phyloP scores from a whole-genome alignment of 1,140 invertebrate species.

The Eumaeus atala region DNA sequence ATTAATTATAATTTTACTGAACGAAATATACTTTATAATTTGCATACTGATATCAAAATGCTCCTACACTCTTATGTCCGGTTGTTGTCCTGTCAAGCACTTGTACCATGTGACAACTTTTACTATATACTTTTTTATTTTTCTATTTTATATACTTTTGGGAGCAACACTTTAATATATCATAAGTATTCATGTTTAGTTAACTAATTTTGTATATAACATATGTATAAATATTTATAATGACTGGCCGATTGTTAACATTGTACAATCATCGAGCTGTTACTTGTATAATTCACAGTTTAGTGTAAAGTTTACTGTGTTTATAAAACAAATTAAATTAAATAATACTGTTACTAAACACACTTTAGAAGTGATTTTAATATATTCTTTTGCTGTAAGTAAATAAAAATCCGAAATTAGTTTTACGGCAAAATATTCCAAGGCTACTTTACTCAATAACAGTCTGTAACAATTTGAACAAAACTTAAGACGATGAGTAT shows the following conservation, averaged over 20 bases:
- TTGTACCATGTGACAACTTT: slow-evolving; percentile 29
- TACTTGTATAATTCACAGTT: too few relatives aligned
- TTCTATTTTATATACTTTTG: slow-evolving; percentile 32
- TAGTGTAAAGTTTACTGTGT: too few relatives aligned
- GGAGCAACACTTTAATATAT: slow-evolving; percentile 65
- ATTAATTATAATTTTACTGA: too few relatives aligned
- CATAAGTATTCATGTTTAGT: slow-evolving; percentile 60
- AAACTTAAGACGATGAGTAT: too few relatives aligned
- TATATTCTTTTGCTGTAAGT: too few relatives aligned
- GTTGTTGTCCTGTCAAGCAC: slow-evolving; percentile 21
- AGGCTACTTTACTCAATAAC: too few relatives aligned
- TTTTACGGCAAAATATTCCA: too few relatives aligned
- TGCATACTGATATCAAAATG: neutral
- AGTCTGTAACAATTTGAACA: too few relatives aligned
- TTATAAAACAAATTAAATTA: too few relatives aligned
- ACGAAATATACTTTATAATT: neutral
- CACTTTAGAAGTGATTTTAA: too few relatives aligned
- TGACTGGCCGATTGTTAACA: slow-evolving; percentile 55
- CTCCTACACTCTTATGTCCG: neutral
- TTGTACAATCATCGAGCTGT: slow-evolving; percentile 38
- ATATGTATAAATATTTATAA: slow-evolving; percentile 64
- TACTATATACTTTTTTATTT: slow-evolving; percentile 12
- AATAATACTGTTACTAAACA: too few relatives aligned
- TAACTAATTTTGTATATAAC: slow-evolving; percentile 60
- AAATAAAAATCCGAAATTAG: too few relatives aligned